phyloP scores from a whole-genome alignment of 2,888 invertebrate species.

The Prosopocoilus inquinatus region DNA sequence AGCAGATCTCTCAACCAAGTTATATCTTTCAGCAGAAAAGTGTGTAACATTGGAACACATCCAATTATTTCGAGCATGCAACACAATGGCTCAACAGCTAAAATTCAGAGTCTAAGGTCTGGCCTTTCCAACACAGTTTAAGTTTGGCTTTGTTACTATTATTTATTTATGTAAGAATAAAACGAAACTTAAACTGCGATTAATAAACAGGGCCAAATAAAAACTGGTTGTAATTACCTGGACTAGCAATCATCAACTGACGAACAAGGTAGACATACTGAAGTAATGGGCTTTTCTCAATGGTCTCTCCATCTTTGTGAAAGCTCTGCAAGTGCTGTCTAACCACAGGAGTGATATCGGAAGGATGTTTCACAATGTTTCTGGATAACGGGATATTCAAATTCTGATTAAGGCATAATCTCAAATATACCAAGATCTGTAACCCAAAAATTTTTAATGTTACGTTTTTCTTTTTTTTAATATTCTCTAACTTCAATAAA shows the following conservation, averaged over 20 bases:
- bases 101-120: constrained; percentile 15
- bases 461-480: constrained; percentile 1
- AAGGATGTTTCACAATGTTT: constrained; percentile 61
- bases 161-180: too few species aligned
- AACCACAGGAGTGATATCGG: constrained; percentile 64
- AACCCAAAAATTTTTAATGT: constrained; percentile 17
- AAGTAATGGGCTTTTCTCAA: constrained; percentile 59
- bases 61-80: constrained; percentile 84
- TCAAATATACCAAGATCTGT: constrained; percentile 35
- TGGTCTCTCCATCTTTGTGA: constrained; percentile 48
- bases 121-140: neutral
- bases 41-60: constrained; percentile 69
- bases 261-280: constrained; percentile 69
- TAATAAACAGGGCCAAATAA: neutral
- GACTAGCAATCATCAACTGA: constrained; percentile 62
- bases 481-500: constrained; percentile 62
- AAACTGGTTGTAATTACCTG: constrained; percentile 56
- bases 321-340: constrained; percentile 61
- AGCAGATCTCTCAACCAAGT: constrained; percentile 66
- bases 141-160: neutral
- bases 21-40: constrained; percentile 62
- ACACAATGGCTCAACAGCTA: constrained; percentile 65
- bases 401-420: constrained; percentile 71
- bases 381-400: constrained; percentile 58
- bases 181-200: too few species aligned